Conservation (phyloP, 2,888 invertebrate genomes). For the Phyllotreta striolata region DNA sequence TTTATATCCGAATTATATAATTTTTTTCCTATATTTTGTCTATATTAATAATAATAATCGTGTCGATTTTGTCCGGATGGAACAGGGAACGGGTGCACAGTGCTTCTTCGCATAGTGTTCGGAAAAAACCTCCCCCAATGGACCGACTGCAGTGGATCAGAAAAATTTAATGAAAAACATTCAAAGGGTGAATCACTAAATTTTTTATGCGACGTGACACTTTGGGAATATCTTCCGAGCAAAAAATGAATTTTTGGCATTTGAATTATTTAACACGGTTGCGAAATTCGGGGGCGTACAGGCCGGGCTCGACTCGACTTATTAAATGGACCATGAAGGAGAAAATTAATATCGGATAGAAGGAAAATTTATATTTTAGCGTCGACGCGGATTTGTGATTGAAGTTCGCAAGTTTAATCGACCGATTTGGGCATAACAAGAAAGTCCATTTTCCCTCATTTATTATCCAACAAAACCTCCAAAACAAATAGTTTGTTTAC, state of each 20-base stretch:
- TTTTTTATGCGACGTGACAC: conserved; percentile 20
- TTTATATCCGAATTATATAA: too few relatives aligned
- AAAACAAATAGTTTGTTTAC: too few relatives aligned
- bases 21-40: too few relatives aligned
- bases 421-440: too few relatives aligned
- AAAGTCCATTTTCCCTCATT: too few relatives aligned
- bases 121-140: conserved; percentile 18
- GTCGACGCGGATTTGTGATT: background rate
- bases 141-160: conserved; percentile 17
- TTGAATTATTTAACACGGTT: conserved; percentile 25
- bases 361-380: conserved; percentile 6
- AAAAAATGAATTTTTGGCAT: conserved; percentile 23
- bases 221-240: conserved; percentile 6
- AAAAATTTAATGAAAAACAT: conserved; percentile 29
- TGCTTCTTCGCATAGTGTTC: background rate
- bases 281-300: conserved; percentile 17
- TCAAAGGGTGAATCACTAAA: conserved; percentile 22
- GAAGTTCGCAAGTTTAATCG: too few relatives aligned
- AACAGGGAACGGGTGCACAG: background rate
- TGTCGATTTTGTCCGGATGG: too few relatives aligned
- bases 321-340: conserved; percentile 24
- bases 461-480: too few relatives aligned
- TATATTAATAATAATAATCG: too few relatives aligned
- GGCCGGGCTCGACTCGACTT: conserved; percentile 16
- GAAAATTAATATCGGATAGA: conserved; percentile 16